These are phyloP conservation scores for Achatina immaculata DNA, from an alignment of 1,140 invertebrate species.

Conservation along the genomic window DNA sequence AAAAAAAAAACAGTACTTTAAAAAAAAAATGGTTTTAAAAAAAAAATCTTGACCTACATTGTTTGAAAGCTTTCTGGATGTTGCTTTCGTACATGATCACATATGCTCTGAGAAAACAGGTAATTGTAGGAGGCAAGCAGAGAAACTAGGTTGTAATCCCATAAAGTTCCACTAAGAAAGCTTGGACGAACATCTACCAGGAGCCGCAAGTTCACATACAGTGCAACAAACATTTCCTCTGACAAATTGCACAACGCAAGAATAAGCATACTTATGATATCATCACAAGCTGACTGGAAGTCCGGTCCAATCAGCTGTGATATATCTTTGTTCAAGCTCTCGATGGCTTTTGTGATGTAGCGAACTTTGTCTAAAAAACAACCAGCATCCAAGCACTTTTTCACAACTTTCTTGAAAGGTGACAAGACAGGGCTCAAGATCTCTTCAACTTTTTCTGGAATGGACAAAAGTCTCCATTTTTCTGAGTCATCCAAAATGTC, in stretches of 20 bases:
- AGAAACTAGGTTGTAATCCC: constrained; percentile 29
- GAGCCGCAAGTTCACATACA: constrained; percentile 32
- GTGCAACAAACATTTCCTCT: constrained; percentile 19
- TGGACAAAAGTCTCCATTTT: not conserved
- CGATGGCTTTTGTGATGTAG: constrained; percentile 25
- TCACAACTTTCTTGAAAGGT: constrained; percentile 5
- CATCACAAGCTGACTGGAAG: constrained; percentile 28
- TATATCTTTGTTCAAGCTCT: constrained; percentile 13
- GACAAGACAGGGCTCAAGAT: constrained; percentile 1
- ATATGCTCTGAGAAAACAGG: constrained; percentile 10
- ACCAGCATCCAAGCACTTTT: not conserved
- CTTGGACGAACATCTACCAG: constrained; percentile 26
- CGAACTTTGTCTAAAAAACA: constrained; percentile 30
- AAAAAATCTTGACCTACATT: no score
- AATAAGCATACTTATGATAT: constrained; percentile 35
- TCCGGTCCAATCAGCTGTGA: constrained; percentile 5
- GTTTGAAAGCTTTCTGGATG: no score
- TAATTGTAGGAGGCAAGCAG: constrained; percentile 28
- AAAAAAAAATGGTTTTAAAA: no score
- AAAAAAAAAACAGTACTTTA: no score
- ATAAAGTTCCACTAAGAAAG: constrained; percentile 26
- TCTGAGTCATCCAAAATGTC: not conserved
- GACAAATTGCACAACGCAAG: constrained; percentile 22
- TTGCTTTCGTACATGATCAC: not conserved
- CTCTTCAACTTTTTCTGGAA: not conserved